Evolutionary conservation across 2,797 vertebrate genomes (phyloP).

Genomic region (Stomatorhinus walkeri): DNA sequence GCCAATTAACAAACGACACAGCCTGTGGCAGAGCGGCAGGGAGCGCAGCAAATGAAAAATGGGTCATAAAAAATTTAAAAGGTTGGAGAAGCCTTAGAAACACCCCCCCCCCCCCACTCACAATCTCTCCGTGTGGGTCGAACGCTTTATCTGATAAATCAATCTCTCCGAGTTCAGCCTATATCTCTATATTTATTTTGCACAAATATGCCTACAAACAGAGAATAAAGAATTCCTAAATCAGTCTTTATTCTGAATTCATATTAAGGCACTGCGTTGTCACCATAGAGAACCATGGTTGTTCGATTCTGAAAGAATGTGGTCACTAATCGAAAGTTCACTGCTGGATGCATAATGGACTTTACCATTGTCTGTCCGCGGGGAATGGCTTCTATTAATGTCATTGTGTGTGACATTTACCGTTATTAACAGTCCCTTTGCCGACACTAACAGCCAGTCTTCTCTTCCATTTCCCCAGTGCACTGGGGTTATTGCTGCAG

Average conservation of each 20-base stretch:
- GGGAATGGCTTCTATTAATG: slow-evolving; percentile 36
- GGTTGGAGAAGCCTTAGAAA: neutral
- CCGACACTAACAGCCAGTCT: slow-evolving; percentile 27
- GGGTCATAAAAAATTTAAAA: neutral
- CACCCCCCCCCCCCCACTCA: neutral
- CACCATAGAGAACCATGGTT: neutral
- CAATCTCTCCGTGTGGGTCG: neutral
- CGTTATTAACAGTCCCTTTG: slow-evolving; percentile 30
- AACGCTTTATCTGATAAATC: neutral
- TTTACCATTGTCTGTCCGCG: slow-evolving; percentile 28
- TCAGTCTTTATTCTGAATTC: slow-evolving; percentile 3
- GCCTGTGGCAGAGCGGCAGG: neutral
- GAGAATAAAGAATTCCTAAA: neutral
- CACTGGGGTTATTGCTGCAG: slow-evolving; percentile 7
- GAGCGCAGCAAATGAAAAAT: neutral
- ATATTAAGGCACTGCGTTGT: neutral
- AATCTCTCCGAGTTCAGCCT: neutral
- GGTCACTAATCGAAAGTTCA: neutral
- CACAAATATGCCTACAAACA: neutral
- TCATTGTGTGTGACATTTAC: slow-evolving; percentile 35
- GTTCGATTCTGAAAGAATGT: neutral
- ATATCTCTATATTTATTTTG: neutral
- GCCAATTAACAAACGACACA: slow-evolving; percentile 1
- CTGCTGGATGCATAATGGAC: slow-evolving; percentile 25
- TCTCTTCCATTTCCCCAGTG: neutral